A percentile compares a stretch with the other conserved stretches of the same genome.
Conservation (phyloP, 2,113 vertebrate genomes). For the Callocephalon fimbriatum region DNA sequence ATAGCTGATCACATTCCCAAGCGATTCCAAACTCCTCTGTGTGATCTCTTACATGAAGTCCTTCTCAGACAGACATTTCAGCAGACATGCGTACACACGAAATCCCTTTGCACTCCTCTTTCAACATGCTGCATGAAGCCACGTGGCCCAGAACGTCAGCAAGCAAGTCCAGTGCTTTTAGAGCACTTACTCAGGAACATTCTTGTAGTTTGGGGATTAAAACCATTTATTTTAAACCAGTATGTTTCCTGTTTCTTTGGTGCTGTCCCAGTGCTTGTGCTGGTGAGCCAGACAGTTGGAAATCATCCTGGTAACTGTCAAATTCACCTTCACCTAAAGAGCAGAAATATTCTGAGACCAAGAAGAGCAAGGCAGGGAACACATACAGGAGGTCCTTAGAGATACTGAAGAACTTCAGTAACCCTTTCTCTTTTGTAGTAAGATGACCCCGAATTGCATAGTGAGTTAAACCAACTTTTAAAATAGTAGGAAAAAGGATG, state of each 20-base stretch:
- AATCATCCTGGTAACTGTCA: background rate
- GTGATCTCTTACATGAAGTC: background rate
- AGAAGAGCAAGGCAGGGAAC: background rate
- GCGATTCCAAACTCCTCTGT: background rate
- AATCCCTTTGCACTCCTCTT: background rate
- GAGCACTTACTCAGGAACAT: background rate
- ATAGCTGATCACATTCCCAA: background rate
- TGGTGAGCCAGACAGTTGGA: background rate
- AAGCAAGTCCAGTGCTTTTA: background rate
- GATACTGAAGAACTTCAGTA: background rate
- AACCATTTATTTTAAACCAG: background rate
- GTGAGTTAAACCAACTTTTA: background rate
- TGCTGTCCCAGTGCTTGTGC: background rate
- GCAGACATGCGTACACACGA: rapidly evolving
- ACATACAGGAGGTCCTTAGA: background rate
- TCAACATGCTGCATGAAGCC: background rate
- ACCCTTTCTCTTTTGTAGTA: background rate
- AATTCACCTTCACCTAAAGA: background rate
- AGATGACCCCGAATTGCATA: background rate
- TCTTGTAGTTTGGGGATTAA: background rate
- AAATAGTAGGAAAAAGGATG: background rate
- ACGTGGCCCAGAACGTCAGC: rapidly evolving
- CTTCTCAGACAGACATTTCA: background rate
- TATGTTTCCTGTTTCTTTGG: background rate
- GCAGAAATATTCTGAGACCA: background rate